These are phyloP conservation scores for Odobenus rosmarus DNA, from an alignment of 2,113 vertebrate species.

Conservation along the genomic window DNA sequence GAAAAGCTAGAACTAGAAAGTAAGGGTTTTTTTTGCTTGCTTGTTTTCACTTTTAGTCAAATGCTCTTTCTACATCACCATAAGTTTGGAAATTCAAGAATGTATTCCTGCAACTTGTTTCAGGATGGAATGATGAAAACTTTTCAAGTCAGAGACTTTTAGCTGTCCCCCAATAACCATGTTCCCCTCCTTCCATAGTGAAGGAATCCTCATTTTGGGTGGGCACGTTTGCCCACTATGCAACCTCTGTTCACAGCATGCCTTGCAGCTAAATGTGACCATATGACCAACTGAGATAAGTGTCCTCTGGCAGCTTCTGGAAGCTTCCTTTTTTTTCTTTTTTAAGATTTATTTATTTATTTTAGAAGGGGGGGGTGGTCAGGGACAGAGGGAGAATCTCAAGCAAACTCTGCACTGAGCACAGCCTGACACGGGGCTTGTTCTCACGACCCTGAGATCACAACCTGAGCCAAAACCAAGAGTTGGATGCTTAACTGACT, in stretches of 20 bases:
- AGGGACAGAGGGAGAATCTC: neutral
- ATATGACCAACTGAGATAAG: neutral
- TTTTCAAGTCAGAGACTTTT: neutral
- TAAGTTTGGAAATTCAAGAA: constrained; percentile 16
- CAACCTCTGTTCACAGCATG: neutral
- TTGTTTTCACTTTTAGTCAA: neutral
- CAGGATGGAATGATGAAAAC: neutral
- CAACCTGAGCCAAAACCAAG: neutral
- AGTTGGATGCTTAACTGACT: neutral
- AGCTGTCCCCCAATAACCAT: neutral
- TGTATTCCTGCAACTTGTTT: neutral
- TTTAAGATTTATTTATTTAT: neutral
- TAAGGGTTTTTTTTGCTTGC: neutral
- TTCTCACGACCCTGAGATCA: neutral
- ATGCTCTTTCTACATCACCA: neutral
- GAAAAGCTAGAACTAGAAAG: neutral
- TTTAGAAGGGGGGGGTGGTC: neutral
- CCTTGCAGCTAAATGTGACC: neutral
- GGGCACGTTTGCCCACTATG: neutral
- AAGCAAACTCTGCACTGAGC: neutral
- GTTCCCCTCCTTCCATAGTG: neutral
- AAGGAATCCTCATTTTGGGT: neutral
- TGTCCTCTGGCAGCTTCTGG: neutral
- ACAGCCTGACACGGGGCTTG: neutral
- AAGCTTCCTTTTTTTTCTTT: neutral